A percentile compares a stretch with the other conserved stretches of the same genome.
phyloP scores from a whole-genome alignment of 2,888 invertebrate genomes.

The Micoletzkya japonica region DNA sequence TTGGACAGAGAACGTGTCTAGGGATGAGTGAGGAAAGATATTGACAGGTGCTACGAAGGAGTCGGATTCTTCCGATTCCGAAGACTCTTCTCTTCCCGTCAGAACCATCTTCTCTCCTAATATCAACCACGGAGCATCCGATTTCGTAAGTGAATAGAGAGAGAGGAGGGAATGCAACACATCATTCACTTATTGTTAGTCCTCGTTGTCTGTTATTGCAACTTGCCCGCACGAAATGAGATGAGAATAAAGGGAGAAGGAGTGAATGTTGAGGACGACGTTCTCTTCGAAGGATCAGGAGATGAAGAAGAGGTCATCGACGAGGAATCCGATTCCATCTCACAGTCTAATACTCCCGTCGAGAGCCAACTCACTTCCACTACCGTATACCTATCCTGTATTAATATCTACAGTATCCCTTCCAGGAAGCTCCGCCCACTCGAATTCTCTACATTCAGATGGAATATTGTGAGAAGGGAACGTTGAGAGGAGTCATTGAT shows the following conservation, averaged over 20 bases:
- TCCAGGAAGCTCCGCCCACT: conserved; percentile 19
- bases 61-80: neutral
- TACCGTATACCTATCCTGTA: neutral
- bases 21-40: too few species aligned
- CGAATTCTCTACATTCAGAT: conserved; percentile 72
- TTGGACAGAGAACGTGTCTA: too few species aligned
- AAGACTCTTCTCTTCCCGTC: neutral
- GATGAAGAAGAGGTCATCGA: conserved; percentile 10
- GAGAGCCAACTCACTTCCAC: neutral
- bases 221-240: too few species aligned
- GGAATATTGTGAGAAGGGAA: conserved; percentile 98
- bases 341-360: neutral
- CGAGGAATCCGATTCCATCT: neutral
- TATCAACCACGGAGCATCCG: neutral
- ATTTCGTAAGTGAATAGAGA: conserved; percentile 2
- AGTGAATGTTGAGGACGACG: too few species aligned
- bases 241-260: too few species aligned
- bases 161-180: too few species aligned
- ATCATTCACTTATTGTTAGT: neutral
- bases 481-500: conserved; percentile 74
- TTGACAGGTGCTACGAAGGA: too few species aligned
- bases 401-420: neutral
- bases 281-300: conserved; percentile 16
- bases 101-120: conserved; percentile 23
- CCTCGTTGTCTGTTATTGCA: neutral